Evolutionary conservation across 1,140 invertebrate species (phyloP), one percentile per base, ranked within the genome.

Genomic region (Cydia fagiglandana): DNA sequence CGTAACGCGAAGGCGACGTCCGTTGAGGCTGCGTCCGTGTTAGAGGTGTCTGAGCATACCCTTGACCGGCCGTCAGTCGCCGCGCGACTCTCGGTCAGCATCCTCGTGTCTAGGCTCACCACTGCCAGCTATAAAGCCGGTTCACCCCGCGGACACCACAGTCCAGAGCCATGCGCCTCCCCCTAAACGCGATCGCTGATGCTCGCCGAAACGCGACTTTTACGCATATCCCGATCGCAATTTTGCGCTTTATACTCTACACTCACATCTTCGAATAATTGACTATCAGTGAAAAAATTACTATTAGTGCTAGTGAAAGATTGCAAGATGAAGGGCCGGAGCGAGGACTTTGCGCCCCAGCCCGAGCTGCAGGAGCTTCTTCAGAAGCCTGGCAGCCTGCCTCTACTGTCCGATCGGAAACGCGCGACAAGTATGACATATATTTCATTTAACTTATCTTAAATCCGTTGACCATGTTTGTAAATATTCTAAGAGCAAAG

Each of bases 61-160:
- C 86, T 88, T 90, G 89, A 89, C 86, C 86, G 85, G 78, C 41
- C 77, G 81, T 86, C 86, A 89, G 86, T 91, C 86, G 80, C 79
- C 80, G 83, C 86, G 83, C 84, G 82, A 80, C 87, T 84, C 79
- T 82, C 78, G 82, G 80, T 73, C 81, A 64, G 83, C 77, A 88
- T 83, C 84, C 86, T 90, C 87, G 87, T 82, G 83, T 88, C 78
- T 74, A 28, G 76, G 34, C 75, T 77, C 74, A 66, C 76, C 75
- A 64, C 47, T 68, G 74, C 75, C 75, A 64, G 74, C 68, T 81
- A 86, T 84, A 84, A 85, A 81, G 80, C 78, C 79, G 30, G 77
- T 75, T 61, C 68, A 74, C 75, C 79, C 82, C 73, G 70, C 41
- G 70, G 73, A 73, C 75, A 45, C 45, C 78, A 73, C 85, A 86